Base-by-base conservation (phyloP, 2,113 vertebrate species). In the Podarcis muralis region DNA sequence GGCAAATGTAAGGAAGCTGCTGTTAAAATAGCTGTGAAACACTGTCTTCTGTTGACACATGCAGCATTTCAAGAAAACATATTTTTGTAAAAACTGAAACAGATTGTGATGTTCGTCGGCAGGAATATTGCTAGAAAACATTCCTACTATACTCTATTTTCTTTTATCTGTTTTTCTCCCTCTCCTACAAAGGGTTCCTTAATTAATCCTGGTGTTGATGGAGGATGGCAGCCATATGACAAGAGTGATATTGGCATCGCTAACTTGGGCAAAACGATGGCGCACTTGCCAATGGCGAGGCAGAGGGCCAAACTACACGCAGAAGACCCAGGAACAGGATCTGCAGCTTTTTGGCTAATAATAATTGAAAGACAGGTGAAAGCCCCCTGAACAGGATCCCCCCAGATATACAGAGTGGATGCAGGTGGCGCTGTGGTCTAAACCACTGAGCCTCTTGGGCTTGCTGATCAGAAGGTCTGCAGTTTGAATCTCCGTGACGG, bases 51-150 rank as follows among this genome's bases (percentile, higher is more conserved):
- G 87, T 89, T 89, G 96, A 88, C 93, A 96, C 94, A 96, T 95
- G 96, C 93, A 91, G 92, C 93, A 53, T 84, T 87, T 95, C 93
- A 94, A 94, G 92, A 94, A 94, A 87, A 94, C 90, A 95, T 92
- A 83, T 89, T 92, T 94, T 35, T 93, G 92, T 93, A 71, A 74
- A 95, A 95, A 95, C 85, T 84, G 92, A 95, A 96, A 95, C 92
- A 96, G 90, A 95, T 89, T 95, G 92, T 92, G 78, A 79, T 93
- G 93, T 89, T 93, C 91, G 66, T 90, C 91, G 92, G 91, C 85
- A 92, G 92, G 89, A 53, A 88, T 91, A 93, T 95, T 80, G 27
- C 93, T 93, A 89, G 90, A 89, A 95, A 93, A 90, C 87, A 93
- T 87, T 93, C 81, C 35, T 90, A 88, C 71, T 90, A 43, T 53